A percentile compares a stretch with the other conserved stretches of the same genome.
Conservation (phyloP, 92 coral and sea anemone species). For the Zoanthus solanderi region DNA sequence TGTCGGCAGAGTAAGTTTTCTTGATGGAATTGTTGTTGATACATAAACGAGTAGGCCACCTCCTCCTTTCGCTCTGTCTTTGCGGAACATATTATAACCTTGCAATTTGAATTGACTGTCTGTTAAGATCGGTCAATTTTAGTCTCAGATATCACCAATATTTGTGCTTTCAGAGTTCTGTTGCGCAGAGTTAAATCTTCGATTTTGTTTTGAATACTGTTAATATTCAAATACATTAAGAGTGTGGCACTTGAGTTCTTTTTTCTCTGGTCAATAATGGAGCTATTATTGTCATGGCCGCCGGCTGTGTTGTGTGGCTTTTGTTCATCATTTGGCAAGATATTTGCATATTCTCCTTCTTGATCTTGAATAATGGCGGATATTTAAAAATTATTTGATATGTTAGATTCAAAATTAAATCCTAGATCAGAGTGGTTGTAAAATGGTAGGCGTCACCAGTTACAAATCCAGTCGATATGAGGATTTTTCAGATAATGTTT, state of each 20-base stretch:
- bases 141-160: not conserved
- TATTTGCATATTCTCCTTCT: slow-evolving; percentile 13
- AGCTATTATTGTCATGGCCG: too few relatives aligned
- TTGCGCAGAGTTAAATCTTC: slow-evolving; percentile 19
- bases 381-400: slow-evolving; percentile 34
- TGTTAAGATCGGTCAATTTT: slow-evolving; percentile 55
- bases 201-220: slow-evolving; percentile 42
- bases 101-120: slow-evolving; percentile 4
- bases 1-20: slow-evolving; percentile 21
- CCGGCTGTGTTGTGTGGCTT: too few relatives aligned
- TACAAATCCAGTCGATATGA: slow-evolving; percentile 56
- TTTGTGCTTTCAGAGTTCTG: slow-evolving; percentile 34
- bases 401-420: slow-evolving; percentile 34
- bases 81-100: slow-evolving; percentile 21
- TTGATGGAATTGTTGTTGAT: not conserved
- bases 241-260: too few relatives aligned
- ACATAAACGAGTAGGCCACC: slow-evolving; percentile 40
- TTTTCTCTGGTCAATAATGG: too few relatives aligned
- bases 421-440: slow-evolving; percentile 21
- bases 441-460: slow-evolving; percentile 53
- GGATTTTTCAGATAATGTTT: slow-evolving; percentile 59
- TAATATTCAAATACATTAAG: too few relatives aligned
- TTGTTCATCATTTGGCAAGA: too few relatives aligned
- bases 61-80: slow-evolving; percentile 53
- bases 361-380: slow-evolving; percentile 35